These are phyloP conservation scores for Trypoxylus dichotomus DNA, from an alignment of 1,140 invertebrate species.

Conservation along the genomic window DNA sequence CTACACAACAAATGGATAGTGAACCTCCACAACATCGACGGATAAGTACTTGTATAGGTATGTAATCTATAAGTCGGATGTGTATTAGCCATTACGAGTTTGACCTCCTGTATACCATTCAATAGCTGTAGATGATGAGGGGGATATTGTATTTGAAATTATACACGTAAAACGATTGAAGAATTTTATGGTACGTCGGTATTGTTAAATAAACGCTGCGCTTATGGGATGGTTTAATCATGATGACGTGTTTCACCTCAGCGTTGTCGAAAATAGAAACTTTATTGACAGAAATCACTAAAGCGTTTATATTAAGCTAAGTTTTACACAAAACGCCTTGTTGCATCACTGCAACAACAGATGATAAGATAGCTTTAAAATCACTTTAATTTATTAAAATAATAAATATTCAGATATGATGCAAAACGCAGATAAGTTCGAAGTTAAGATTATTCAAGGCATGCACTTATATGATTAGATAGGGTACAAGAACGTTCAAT, in stretches of 20 bases:
- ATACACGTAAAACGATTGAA: neutral
- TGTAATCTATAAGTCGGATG: neutral
- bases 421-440: no score
- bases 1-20: neutral
- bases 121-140: neutral
- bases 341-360: no score
- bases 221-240: neutral
- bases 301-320: no score
- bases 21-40: neutral
- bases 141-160: neutral
- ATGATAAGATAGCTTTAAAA: no score
- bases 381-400: no score
- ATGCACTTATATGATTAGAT: no score
- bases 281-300: no score
- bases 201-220: slow-evolving; percentile 6
- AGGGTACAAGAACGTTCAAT: no score
- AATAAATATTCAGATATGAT: no score
- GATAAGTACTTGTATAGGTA: neutral
- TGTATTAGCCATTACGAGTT: slow-evolving; percentile 4
- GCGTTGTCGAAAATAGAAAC: no score
- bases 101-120: neutral
- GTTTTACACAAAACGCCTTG: no score
- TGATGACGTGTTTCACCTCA: neutral
- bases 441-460: no score
- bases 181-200: neutral